Evolutionary conservation across 2,113 vertebrate genomes (phyloP).

Genomic region (Chaetorhynchus papuensis): DNA sequence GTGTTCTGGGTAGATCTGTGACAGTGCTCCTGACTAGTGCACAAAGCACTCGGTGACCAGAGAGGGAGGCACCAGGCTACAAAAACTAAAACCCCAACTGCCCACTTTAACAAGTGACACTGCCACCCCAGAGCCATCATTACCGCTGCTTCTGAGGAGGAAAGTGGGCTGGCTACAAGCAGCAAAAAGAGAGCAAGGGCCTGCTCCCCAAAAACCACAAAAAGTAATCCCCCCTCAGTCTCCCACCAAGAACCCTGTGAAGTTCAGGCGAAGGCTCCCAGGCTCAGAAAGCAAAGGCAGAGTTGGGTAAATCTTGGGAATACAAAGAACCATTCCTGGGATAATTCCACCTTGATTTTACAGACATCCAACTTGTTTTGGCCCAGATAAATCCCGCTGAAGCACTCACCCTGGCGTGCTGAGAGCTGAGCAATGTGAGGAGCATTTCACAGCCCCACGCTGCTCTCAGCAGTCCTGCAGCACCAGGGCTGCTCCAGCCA

Average conservation of each 20-base stretch:
- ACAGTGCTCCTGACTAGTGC: neutral
- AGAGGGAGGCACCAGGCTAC: neutral
- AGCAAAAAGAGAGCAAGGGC: neutral
- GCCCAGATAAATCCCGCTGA: neutral
- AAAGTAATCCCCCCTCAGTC: neutral
- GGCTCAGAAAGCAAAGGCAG: neutral
- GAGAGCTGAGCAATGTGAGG: neutral
- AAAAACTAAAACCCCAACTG: neutral
- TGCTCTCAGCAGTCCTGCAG: neutral
- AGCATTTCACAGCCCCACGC: neutral
- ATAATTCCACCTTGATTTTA: neutral
- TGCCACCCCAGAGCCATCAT: neutral
- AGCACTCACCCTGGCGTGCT: fast-evolving
- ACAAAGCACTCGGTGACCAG: neutral
- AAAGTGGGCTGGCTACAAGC: neutral
- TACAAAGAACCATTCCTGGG: neutral
- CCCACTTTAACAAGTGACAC: neutral
- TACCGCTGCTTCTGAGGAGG: neutral
- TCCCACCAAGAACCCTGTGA: neutral
- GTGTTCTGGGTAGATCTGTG: neutral
- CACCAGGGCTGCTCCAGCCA: neutral
- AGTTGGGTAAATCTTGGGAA: neutral
- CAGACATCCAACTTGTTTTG: neutral
- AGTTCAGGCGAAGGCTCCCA: neutral
- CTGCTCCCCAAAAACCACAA: neutral